A percentile compares a stretch with the other conserved stretches of the same genome.
These are phyloP conservation scores for Cyanocitta stelleri DNA, from an alignment of 2,113 vertebrate genomes.

Conservation along the genomic window DNA sequence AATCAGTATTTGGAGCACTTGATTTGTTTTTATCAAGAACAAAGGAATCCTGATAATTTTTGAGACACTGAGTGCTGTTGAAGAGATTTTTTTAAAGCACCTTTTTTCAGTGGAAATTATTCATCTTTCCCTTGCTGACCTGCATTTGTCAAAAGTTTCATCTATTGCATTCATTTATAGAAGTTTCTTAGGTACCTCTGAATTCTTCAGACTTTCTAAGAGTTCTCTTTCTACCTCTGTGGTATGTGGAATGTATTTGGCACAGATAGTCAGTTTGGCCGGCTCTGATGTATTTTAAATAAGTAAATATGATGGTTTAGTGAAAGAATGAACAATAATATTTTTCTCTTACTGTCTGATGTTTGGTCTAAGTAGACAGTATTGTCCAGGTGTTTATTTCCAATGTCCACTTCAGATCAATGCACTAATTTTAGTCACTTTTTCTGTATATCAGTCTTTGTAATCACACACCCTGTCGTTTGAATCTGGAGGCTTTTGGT, in stretches of 20 bases:
- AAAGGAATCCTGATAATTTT: background rate
- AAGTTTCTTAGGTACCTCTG: background rate
- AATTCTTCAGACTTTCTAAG: background rate
- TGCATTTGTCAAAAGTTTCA: background rate
- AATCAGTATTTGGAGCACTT: background rate
- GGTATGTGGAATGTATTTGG: background rate
- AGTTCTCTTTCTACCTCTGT: background rate
- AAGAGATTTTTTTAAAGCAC: background rate
- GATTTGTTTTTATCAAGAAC: background rate
- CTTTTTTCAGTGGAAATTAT: background rate
- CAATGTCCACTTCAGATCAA: background rate
- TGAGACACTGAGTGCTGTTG: background rate
- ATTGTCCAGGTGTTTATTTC: background rate
- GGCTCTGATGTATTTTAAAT: background rate
- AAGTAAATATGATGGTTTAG: background rate
- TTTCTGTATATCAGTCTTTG: background rate
- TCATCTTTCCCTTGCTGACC: background rate
- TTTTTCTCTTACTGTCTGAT: background rate
- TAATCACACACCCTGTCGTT: background rate
- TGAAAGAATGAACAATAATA: background rate
- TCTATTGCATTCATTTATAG: background rate
- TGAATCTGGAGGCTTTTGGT: background rate
- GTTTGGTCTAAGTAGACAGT: background rate
- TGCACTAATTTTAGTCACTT: background rate
- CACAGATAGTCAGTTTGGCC: background rate